Base-by-base conservation (phyloP, 2,797 vertebrate species). In the Paramormyrops hopkinsi region DNA sequence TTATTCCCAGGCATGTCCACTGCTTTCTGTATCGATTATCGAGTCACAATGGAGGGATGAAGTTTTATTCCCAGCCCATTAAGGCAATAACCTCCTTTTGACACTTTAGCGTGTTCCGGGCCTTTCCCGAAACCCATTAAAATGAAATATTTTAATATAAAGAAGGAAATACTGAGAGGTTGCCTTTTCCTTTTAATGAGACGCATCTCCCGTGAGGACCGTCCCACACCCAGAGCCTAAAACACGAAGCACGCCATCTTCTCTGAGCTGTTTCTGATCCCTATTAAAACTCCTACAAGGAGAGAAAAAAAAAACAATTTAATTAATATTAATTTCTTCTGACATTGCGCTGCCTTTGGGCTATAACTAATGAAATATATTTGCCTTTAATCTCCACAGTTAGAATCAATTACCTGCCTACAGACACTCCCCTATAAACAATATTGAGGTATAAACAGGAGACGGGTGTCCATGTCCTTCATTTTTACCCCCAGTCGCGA, bases 311-410 rank as follows among this genome's bases (percentile, higher is more conserved):
- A 87, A 54, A 33, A 17, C 93, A 94, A 95, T 95, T 96, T 97
- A 94, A 98, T 97, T 97, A 97, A 95, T 95, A 93, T 91, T 48
- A 48, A 94, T 93, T 92, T 96, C 94, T 94, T 94, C 90, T 95
- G 82, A 95, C 90, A 95, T 92, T 92, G 90, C 89, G 92, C 92
- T 92, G 94, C 96, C 91, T 90, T 82, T 83, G 95, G 95, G 92
- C 92, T 90, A 92, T 79, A 89, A 90, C 89, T 96, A 91, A 92
- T 96, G 91, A 92, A 96, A 95, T 89, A 93, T 92, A 94, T 89
- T 94, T 65, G 87, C 90, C 89, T 94, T 95, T 95, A 95, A 96
- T 94, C 93, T 94, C 92, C 54, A 93, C 94, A 95, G 91, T 92
- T 93, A 3, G n/a, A 93, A 94, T 96, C 93, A 94, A 92, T 94